phyloP scores from a whole-genome alignment of 2,888 invertebrate species.

The Boloria selene region DNA sequence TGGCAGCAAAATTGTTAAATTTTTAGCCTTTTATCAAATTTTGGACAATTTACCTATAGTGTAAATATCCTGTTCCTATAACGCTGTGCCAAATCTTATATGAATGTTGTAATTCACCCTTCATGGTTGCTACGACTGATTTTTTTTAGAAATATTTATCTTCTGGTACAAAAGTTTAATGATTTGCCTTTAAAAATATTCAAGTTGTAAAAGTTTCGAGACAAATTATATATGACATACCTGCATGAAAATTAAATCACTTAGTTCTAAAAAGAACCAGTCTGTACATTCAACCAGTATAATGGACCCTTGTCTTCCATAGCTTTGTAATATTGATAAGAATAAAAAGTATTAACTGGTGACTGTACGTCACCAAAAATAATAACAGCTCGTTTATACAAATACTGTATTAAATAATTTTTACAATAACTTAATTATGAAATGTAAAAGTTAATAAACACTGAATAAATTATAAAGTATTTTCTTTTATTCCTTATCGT shows the following conservation, averaged over 20 bases:
- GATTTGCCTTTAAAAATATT: background rate
- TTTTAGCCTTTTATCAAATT: slow-evolving; percentile 32
- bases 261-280: slow-evolving; percentile 27
- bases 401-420: slow-evolving; percentile 71
- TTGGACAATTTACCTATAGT: slow-evolving; percentile 43
- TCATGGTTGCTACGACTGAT: slow-evolving; percentile 28
- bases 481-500: slow-evolving; percentile 51
- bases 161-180: too few species aligned
- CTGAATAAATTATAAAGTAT: slow-evolving; percentile 63
- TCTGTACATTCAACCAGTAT: slow-evolving; percentile 48
- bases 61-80: slow-evolving; percentile 59
- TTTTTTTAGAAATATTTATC: slow-evolving; percentile 15
- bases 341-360: slow-evolving; percentile 49
- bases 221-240: background rate
- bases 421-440: slow-evolving; percentile 74
- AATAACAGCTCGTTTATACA: slow-evolving; percentile 68
- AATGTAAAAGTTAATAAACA: slow-evolving; percentile 75
- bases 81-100: slow-evolving; percentile 71
- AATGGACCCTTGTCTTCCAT: slow-evolving; percentile 76
- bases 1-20: slow-evolving; percentile 29
- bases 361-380: slow-evolving; percentile 44
- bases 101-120: slow-evolving; percentile 48
- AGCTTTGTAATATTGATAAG: slow-evolving; percentile 56
- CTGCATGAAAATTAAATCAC: background rate
- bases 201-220: background rate